phyloP scores from a whole-genome alignment of 2,113 vertebrate species.

The Ptyas mucosa region DNA sequence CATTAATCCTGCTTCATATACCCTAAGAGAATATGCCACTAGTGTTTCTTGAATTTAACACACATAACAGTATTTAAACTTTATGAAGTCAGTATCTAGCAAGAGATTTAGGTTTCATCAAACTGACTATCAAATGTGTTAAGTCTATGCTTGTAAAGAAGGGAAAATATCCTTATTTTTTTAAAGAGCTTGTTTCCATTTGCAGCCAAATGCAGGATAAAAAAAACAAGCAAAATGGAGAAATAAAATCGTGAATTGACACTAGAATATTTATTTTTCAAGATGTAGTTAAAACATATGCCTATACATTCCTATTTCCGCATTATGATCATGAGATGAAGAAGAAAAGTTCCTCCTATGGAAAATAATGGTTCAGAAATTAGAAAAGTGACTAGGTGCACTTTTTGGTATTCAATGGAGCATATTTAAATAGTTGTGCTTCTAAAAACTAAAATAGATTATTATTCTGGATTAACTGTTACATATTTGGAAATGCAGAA shows the following conservation, averaged over 20 bases:
- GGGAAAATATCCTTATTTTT: not conserved
- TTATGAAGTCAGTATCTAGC: not conserved
- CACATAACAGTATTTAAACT: not conserved
- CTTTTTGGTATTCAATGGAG: not conserved
- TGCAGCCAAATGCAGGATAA: not conserved
- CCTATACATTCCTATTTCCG: not conserved
- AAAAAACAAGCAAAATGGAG: not conserved
- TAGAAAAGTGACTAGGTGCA: too few species aligned
- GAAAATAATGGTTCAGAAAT: not conserved
- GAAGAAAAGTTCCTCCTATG: not conserved
- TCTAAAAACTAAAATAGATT: not conserved
- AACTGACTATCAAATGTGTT: not conserved
- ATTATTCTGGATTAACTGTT: not conserved
- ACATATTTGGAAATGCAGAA: not conserved
- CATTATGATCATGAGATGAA: not conserved
- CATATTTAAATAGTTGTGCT: not conserved
- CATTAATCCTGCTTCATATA: not conserved
- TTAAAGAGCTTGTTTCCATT: not conserved
- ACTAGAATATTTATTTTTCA: not conserved
- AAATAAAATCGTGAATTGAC: not conserved
- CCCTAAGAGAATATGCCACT: not conserved
- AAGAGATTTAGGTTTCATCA: not conserved
- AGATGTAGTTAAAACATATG: not conserved
- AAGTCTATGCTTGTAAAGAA: not conserved
- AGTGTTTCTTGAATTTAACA: not conserved